Evolutionary conservation across 2,888 invertebrate species (phyloP), one percentile per base, ranked within the genome.

Genomic region (Platycheirus rosarum): DNA sequence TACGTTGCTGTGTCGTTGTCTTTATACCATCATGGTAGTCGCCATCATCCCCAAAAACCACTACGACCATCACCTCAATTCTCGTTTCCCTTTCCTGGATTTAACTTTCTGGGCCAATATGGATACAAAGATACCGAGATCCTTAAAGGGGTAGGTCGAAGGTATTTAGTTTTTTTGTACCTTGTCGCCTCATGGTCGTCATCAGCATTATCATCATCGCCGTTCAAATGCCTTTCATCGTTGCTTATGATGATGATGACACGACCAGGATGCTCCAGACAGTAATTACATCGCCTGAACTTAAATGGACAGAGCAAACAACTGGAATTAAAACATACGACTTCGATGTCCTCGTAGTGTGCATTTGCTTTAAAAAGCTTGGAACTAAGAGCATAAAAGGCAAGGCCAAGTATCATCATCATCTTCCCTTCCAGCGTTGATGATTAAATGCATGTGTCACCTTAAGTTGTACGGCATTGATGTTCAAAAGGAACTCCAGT

Each of bases 371-470:
- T 20, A 44, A 60, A 73, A 40, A 37, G 46, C 60, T 62, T 60
- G 4, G 13, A 60, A 55, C 55, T 63, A 2, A 23, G 2, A 23
- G 23, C 23, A 32, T 32, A 74, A 68, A 68, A 51, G 42, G 48
- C 53, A 55, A 66, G 57, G 77, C 63, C 57, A 23, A 13, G 44
- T 51, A 16, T 40, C 51, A 35, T 55, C 57, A 65, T 49, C 53
- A 53, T 46, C 7, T 29, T 26, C 37, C 40, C 11, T 23, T 9
- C 14, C 40, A 16, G 35, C 23, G 68, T 76, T 76, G 71, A 76
- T 76, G 82, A 82, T 82, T 77, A 82, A 77, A 77, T 82, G 71
- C 82, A 82, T 77, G 77, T 82, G 82, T 77, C 82, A 68, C 82
- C 71, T 63, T 65, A 42, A 44, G 66, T 70, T 49, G n/a, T 60